A percentile compares a stretch with the other conserved stretches of the same genome.
Evolutionary conservation across 2,888 invertebrate genomes (phyloP).

Genomic region (Steinernema scapterisci): DNA sequence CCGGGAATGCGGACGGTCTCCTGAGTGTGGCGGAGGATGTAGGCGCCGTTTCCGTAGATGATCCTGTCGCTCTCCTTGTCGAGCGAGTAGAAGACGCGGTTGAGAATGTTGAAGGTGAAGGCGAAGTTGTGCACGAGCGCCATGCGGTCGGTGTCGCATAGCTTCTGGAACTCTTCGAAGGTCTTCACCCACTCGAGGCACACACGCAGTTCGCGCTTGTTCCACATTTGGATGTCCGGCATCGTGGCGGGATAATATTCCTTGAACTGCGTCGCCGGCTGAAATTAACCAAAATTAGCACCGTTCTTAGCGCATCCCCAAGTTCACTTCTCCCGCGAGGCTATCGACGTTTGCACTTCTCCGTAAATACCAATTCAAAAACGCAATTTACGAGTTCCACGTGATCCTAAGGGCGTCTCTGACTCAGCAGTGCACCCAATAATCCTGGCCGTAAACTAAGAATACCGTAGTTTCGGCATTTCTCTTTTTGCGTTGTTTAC

Average conservation of each 20-base stretch:
- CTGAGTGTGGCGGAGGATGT: conserved; percentile 64
- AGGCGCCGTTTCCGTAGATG: conserved; percentile 65
- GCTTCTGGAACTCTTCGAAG: conserved; percentile 51
- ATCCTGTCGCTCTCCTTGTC: conserved; percentile 62
- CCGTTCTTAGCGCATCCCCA: no score
- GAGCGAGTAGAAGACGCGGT: conserved; percentile 59
- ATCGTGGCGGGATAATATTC: conserved; percentile 59
- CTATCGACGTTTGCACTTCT: no score
- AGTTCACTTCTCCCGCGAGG: no score
- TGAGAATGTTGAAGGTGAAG: conserved; percentile 58
- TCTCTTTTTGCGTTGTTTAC: no score
- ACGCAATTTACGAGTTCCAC: no score
- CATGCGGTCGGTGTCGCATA: conserved; percentile 43
- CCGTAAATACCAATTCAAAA: no score
- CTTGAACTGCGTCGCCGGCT: conserved; percentile 54
- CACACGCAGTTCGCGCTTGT: conserved; percentile 58
- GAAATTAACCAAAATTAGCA: conserved; percentile 35
- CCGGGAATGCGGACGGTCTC: conserved; percentile 64
- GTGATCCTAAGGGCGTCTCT: no score
- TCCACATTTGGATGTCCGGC: conserved; percentile 60
- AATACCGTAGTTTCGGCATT: no score
- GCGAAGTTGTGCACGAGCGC: conserved; percentile 58
- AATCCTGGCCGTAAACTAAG: no score
- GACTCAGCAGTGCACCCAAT: no score
- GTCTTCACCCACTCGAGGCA: conserved; percentile 63